phyloP scores from a whole-genome alignment of 2,888 invertebrate species.

The Cerastoderma edule region DNA sequence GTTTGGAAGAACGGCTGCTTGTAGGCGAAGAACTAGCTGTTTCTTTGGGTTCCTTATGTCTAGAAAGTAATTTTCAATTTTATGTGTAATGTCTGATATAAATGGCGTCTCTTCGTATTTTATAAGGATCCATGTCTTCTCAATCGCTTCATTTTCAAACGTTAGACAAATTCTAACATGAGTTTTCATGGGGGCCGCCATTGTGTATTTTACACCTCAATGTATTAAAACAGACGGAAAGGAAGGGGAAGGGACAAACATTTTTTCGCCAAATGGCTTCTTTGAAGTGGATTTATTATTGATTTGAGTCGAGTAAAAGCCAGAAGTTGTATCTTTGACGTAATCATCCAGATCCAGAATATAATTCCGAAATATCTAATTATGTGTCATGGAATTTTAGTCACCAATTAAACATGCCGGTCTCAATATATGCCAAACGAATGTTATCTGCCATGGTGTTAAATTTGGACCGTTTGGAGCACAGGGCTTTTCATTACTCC shows the following conservation, averaged over 20 bases:
- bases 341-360: no score
- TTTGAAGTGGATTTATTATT: no score
- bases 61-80: conserved; percentile 32
- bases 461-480: no score
- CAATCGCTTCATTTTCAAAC: conserved; percentile 49
- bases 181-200: conserved; percentile 58
- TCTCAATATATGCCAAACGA: no score
- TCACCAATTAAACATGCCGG: no score
- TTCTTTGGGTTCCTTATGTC: not conserved
- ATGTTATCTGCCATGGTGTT: no score
- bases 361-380: no score
- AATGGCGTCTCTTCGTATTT: conserved; percentile 34
- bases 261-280: no score
- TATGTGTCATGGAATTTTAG: no score
- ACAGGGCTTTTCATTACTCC: no score
- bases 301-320: no score
- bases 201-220: conserved; percentile 35
- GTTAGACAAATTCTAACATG: conserved; percentile 61
- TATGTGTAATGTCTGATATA: conserved; percentile 34
- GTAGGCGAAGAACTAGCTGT: conserved; percentile 39
- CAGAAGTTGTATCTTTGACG: no score
- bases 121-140: conserved; percentile 62
- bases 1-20: conserved; percentile 52
- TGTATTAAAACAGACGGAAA: not conserved
- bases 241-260: not conserved